Base-by-base conservation (phyloP, 2,888 invertebrate species). In the Bedellia somnulentella region DNA sequence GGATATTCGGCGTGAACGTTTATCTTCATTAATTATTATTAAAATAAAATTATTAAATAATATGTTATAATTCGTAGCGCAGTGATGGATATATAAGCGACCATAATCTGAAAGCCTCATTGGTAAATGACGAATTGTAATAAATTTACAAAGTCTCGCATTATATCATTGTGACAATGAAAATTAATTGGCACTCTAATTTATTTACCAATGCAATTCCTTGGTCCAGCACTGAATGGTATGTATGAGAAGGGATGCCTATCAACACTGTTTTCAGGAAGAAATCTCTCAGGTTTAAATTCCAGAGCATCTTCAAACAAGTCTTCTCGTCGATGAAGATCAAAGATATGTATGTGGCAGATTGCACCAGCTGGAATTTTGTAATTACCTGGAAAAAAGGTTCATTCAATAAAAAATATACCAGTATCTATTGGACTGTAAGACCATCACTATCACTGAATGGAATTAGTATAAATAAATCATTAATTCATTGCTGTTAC, bases 201-300 rank as follows among this genome's bases (percentile, higher is more conserved):
- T 26, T 23, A 3, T 14, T 44, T 55, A 82, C 83, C 85, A 37
- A 85, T 83, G 40, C 85, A 85, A 49, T 85, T 85, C 12, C 85
- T 68, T 0, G 80, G 78, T 1, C 85, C 85, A n/a, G 83, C 84
- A 44, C 84, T 84, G 38, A 85, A 85, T 0, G 85, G 85, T 34
- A 85, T 71, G 45, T 79, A 86, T 0, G 80, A 71, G 38, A 78
- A 86, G 0, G 82, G 81, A 57, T 86, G 83, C 16, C 83, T 61
- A 14, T 55, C 51, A 2, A 44, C 34, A 8, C 60, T 50, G 40
- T 78, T 78, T 43, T 86, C 82, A 0, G 81, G 79, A 22, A 83
- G 48, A 54, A 89, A 89, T 37, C 88, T 60, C 29, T 87, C 86
- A 0, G 87, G 87, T 46, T 85, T 80, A 48, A 85, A 88, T 36